These are phyloP conservation scores for Grallaria varia DNA, from an alignment of 2,113 vertebrate genomes.

Conservation along the genomic window DNA sequence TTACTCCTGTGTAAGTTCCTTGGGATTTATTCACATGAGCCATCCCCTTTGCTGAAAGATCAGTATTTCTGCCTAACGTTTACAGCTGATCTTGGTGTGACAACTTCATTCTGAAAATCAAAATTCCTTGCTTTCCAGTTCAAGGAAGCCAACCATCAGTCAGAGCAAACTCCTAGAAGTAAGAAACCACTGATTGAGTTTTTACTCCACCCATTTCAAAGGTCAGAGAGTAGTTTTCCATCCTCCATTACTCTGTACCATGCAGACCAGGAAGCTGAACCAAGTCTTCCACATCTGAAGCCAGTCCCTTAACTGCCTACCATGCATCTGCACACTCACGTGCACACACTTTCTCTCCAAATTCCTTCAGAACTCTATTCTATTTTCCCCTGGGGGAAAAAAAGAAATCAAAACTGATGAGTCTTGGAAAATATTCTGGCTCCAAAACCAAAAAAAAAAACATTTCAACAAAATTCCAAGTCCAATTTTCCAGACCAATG, in stretches of 20 bases:
- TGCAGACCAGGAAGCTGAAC: conserved; percentile 17
- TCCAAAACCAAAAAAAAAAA: background rate
- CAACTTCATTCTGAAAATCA: background rate
- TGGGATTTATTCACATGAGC: background rate
- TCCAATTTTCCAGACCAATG: background rate
- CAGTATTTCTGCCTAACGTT: background rate
- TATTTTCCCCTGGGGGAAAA: background rate
- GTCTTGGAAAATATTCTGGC: conserved; percentile 12
- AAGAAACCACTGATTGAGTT: conserved; percentile 33
- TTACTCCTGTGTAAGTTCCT: background rate
- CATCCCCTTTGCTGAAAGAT: background rate
- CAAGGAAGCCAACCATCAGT: conserved; percentile 26
- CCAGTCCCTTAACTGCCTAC: background rate
- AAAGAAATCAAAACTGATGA: background rate
- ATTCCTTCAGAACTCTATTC: background rate
- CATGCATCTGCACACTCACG: background rate
- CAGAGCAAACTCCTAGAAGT: conserved; percentile 23
- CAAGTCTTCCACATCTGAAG: conserved; percentile 4
- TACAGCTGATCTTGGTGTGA: background rate
- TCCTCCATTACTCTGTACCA: background rate
- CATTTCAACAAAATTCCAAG: background rate
- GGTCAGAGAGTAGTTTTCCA: conserved; percentile 64
- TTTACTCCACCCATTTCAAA: conserved; percentile 61
- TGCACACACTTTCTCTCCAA: background rate
- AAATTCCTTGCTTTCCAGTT: conserved; percentile 17